Conservation (phyloP, 2,797 vertebrate species). For the Parambassis ranga region DNA sequence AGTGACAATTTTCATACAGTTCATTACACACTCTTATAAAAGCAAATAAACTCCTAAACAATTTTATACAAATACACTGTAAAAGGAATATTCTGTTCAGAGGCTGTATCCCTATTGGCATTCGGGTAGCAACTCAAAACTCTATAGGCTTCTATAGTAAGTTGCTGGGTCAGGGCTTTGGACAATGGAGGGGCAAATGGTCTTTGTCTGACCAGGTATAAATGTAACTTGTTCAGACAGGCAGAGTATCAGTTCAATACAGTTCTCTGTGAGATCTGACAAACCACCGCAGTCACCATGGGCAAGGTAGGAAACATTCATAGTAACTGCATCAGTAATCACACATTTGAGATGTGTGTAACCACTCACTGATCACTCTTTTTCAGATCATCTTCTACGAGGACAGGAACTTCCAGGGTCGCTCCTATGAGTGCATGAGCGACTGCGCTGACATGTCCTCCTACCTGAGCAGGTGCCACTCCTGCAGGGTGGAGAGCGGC, state of each 20-base stretch:
- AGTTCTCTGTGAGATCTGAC: conserved; percentile 47
- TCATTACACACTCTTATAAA: neutral
- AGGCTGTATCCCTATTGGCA: conserved; percentile 30
- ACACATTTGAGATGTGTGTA: neutral
- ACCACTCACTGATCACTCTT: neutral
- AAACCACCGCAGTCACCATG: conserved; percentile 53
- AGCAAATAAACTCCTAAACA: neutral
- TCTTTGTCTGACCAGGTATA: conserved; percentile 76
- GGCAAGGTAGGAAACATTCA: conserved; percentile 61
- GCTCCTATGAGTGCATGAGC: conserved; percentile 73
- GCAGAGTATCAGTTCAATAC: conserved; percentile 53
- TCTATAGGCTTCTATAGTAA: conserved; percentile 64
- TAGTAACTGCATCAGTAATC: neutral
- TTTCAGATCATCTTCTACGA: conserved; percentile 76
- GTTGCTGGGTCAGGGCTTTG: conserved; percentile 73
- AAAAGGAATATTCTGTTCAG: conserved; percentile 48
- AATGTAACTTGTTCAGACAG: conserved; percentile 63
- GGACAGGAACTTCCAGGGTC: too few species aligned
- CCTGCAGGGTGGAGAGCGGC: conserved; percentile 75
- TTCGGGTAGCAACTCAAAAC: conserved; percentile 47
- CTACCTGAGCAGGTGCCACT: conserved; percentile 70
- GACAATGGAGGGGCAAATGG: conserved; percentile 65
- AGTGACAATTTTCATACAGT: neutral
- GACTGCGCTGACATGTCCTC: conserved; percentile 76
- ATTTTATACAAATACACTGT: neutral